phyloP scores from a whole-genome alignment of 1,140 invertebrate species.

The Leptonema lineaticorne region DNA sequence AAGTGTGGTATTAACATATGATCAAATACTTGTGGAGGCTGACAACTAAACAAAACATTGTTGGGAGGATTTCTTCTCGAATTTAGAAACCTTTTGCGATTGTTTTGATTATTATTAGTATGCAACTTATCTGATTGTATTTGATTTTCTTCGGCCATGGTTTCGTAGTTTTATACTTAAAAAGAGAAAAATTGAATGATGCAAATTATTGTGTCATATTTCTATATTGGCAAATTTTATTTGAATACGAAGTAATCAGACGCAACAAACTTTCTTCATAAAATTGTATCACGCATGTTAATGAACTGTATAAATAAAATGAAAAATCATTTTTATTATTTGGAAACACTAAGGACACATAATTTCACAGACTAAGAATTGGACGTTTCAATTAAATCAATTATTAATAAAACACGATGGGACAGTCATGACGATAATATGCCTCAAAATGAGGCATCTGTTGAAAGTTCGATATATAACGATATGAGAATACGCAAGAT shows the following conservation, averaged over 20 bases:
- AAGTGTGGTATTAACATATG: slow-evolving; percentile 35
- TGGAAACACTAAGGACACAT: neutral
- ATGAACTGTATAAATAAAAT: slow-evolving; percentile 34
- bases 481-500: no score
- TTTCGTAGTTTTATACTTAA: no score
- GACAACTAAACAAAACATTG: slow-evolving; percentile 35
- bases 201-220: no score
- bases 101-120: no score
- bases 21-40: slow-evolving; percentile 30
- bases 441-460: no score
- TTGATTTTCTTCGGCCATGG: neutral
- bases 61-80: slow-evolving; percentile 28
- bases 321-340: slow-evolving; percentile 35
- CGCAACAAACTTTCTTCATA: neutral
- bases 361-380: neutral
- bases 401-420: no score
- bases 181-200: no score
- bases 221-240: no score
- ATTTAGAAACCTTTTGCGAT: neutral
- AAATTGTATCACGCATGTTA: slow-evolving; percentile 1
- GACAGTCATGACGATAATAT: neutral
- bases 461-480: no score
- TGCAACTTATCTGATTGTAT: neutral
- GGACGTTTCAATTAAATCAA: neutral
- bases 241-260: no score